Conservation (phyloP, 2,113 vertebrate genomes). For the Erythrolamprus reginae region DNA sequence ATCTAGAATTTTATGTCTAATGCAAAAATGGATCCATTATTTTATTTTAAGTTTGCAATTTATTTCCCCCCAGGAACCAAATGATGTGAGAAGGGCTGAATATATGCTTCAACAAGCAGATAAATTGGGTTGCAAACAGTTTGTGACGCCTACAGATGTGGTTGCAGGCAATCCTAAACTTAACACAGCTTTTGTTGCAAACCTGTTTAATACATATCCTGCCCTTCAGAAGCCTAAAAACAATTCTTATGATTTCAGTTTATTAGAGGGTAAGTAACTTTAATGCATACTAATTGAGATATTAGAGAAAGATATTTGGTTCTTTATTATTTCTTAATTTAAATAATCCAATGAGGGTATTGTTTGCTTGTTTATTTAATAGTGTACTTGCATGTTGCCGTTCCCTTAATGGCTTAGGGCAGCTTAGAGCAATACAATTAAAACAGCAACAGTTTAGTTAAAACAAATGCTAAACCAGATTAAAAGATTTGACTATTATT, state of each 20-base stretch:
- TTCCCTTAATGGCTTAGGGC: not conserved
- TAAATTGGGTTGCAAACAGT: constrained; percentile 90
- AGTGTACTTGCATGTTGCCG: not conserved
- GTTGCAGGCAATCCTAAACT: constrained; percentile 93
- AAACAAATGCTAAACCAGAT: not conserved
- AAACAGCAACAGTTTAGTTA: not conserved
- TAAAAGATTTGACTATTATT: not conserved
- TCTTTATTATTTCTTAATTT: not conserved
- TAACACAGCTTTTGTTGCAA: constrained; percentile 93
- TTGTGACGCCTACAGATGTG: constrained; percentile 90
- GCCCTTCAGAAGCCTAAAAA: constrained; percentile 68
- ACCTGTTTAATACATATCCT: constrained; percentile 91
- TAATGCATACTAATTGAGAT: constrained; percentile 6
- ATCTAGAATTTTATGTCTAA: not conserved
- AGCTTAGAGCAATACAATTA: not conserved
- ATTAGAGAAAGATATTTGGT: not conserved
- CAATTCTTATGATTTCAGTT: constrained; percentile 71
- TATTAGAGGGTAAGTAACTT: constrained; percentile 79
- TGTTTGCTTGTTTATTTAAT: not conserved
- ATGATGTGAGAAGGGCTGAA: constrained; percentile 82
- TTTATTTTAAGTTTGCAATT: not conserved
- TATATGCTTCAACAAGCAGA: constrained; percentile 91
- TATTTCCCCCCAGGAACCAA: constrained; percentile 72
- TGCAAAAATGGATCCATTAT: not conserved
- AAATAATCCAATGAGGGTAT: not conserved